Percentiles rank a stretch among this genome's conserved stretches.
phyloP scores from a whole-genome alignment of 1,140 invertebrate genomes.

The Pararge aegeria region DNA sequence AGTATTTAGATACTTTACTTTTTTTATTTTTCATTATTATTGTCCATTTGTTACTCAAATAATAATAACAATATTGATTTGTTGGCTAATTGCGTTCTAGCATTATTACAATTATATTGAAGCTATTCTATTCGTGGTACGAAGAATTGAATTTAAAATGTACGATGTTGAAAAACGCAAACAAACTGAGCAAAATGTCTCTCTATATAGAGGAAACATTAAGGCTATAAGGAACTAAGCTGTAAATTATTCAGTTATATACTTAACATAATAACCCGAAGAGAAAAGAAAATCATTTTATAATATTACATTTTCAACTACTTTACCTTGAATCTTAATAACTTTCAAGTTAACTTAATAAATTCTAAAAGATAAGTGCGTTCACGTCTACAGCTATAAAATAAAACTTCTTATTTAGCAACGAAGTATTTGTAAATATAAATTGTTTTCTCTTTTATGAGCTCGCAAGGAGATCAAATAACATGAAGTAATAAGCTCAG shows the following conservation, averaged over 20 bases:
- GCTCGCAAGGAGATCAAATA: conserved; percentile 2
- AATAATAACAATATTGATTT: no score
- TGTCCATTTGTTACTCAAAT: no score
- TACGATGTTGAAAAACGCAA: conserved; percentile 1
- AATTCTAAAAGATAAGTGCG: not conserved
- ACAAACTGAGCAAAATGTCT: conserved; percentile 9
- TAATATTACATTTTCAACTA: not conserved
- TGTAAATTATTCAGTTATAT: no score
- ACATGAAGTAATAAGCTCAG: not conserved
- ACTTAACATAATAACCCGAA: no score
- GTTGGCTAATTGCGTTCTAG: no score
- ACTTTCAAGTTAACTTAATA: not conserved
- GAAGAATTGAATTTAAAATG: conserved; percentile 1
- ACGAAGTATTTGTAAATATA: conserved; percentile 5
- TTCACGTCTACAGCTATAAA: not conserved
- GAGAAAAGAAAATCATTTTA: no score
- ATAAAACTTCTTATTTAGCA: conserved; percentile 2
- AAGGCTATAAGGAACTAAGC: not conserved
- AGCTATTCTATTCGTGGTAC: no score
- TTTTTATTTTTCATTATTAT: no score
- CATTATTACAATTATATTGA: no score
- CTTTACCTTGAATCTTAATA: not conserved
- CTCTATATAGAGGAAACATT: not conserved
- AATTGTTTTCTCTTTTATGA: conserved; percentile 1
- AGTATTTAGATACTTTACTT: no score